Evolutionary conservation across 2,113 vertebrate species (phyloP).

Genomic region (Mesoclemmys tuberculata): DNA sequence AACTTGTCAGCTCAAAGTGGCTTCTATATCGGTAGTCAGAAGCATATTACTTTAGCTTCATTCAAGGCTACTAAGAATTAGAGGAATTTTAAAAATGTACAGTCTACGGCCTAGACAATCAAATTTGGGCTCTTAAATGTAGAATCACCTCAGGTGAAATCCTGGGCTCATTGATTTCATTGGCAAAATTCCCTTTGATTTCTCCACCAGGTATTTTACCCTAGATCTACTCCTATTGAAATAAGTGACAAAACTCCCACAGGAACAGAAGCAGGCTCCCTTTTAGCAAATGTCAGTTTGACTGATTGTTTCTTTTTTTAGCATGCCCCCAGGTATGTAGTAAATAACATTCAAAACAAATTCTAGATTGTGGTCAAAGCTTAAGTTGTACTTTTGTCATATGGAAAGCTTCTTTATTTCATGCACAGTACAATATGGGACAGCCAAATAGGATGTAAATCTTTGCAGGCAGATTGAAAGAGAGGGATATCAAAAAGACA

Average conservation of each 20-base stretch:
- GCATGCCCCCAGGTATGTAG: background rate
- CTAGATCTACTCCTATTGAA: conserved; percentile 10
- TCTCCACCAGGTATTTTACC: background rate
- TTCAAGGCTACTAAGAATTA: background rate
- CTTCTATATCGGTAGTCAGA: background rate
- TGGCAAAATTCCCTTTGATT: background rate
- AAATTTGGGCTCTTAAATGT: background rate
- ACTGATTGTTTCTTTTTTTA: background rate
- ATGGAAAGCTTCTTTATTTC: conserved; percentile 42
- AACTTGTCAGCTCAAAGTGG: background rate
- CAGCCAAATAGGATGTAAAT: background rate
- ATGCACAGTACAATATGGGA: background rate
- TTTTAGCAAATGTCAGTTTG: conserved; percentile 29
- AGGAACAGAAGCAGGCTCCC: conserved; percentile 42
- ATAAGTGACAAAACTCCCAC: conserved; percentile 35
- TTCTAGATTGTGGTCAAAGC: background rate
- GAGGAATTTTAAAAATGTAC: background rate
- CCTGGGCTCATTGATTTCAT: background rate
- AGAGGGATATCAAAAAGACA: background rate
- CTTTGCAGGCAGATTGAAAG: background rate
- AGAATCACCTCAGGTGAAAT: background rate
- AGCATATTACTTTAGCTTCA: background rate
- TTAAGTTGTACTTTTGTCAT: conserved; percentile 31
- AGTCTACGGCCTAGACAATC: background rate
- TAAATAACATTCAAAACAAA: conserved; percentile 12